phyloP scores from a whole-genome alignment of 53 echinoderm and acorn worm species.

The Astropecten irregularis region DNA sequence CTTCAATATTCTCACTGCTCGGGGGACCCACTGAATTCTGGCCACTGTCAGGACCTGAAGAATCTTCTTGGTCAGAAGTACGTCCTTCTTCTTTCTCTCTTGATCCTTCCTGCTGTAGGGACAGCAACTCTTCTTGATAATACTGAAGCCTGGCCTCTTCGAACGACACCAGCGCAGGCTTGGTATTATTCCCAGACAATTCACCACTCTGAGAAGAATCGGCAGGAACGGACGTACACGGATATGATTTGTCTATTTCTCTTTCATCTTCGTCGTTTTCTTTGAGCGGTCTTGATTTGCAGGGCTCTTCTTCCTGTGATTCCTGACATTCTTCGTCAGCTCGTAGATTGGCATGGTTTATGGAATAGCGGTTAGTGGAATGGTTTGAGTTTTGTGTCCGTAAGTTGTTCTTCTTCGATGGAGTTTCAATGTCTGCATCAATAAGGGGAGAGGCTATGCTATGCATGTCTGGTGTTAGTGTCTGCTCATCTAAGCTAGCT shows the following conservation, averaged over 20 bases:
- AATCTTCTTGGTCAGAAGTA: not conserved
- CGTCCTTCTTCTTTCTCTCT: not conserved
- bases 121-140: not conserved
- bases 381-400: not conserved
- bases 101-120: not conserved
- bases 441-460: not conserved
- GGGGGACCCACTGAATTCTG: not conserved
- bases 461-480: not conserved
- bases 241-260: not conserved
- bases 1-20: not conserved
- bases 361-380: not conserved
- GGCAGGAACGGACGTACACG: not conserved
- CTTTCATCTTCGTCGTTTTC: not conserved
- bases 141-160: not conserved
- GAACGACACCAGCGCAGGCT: not conserved
- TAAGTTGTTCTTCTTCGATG: not conserved
- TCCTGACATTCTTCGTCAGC: too few relatives aligned
- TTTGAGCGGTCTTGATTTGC: not conserved
- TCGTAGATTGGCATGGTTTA: not conserved
- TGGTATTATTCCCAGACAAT: not conserved
- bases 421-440: not conserved
- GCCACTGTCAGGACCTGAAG: not conserved
- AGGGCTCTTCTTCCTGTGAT: not conserved
- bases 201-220: not conserved
- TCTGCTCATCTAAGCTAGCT: slow-evolving; percentile 19